A percentile compares a stretch with the other conserved stretches of the same genome.
Conservation (phyloP, 1,140 invertebrate species). For the Philaenus spumarius region DNA sequence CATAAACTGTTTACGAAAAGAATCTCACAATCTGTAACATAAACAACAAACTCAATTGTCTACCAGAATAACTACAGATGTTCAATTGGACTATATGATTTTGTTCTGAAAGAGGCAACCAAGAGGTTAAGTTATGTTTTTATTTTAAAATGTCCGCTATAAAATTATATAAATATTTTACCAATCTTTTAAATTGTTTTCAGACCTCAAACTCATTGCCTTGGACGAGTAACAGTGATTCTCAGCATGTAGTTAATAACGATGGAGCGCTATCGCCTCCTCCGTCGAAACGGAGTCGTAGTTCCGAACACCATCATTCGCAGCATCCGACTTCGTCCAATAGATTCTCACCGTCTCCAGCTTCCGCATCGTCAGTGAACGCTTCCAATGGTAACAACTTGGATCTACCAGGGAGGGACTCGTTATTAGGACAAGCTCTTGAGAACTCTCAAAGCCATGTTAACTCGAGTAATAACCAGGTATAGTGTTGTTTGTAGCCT, state of each 20-base stretch:
- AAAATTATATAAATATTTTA: too few species aligned
- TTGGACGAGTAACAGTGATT: slow-evolving; percentile 22
- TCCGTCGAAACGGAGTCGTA: slow-evolving; percentile 53
- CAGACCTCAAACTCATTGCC: slow-evolving; percentile 28
- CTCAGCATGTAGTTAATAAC: background rate
- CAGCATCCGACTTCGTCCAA: slow-evolving; percentile 29
- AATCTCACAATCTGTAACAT: too few species aligned
- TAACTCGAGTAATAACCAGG: slow-evolving; percentile 20
- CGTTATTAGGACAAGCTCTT: slow-evolving; percentile 63
- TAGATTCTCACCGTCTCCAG: slow-evolving; percentile 41
- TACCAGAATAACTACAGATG: too few species aligned
- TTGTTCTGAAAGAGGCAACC: too few species aligned
- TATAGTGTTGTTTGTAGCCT: too few species aligned
- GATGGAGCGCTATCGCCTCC: slow-evolving; percentile 40
- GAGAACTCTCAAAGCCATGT: slow-evolving; percentile 39
- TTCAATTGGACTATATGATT: too few species aligned
- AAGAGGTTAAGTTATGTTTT: too few species aligned
- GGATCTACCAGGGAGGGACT: slow-evolving; percentile 54
- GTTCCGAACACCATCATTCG: slow-evolving; percentile 46
- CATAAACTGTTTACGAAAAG: too few species aligned
- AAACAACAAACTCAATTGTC: too few species aligned
- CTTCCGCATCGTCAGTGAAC: slow-evolving; percentile 20
- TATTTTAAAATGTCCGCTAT: too few species aligned
- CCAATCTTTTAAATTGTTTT: slow-evolving; percentile 7
- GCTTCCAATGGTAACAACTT: slow-evolving; percentile 34